Conservation (phyloP, 2,113 vertebrate species). For the Platysternon megacephalum region DNA sequence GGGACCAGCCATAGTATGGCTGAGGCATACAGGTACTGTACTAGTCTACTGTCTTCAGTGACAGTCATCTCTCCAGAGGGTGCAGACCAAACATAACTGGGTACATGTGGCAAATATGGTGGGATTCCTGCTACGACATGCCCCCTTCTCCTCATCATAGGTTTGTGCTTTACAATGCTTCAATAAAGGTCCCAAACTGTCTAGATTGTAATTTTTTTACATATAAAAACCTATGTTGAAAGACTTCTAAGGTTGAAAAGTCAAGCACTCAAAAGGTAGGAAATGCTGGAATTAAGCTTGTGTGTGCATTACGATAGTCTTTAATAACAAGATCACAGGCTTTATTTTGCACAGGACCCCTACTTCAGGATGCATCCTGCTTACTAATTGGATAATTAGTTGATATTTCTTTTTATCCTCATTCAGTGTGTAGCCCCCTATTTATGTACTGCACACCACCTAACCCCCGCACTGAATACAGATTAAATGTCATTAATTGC, state of each 20-base stretch:
- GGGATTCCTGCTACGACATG: not conserved
- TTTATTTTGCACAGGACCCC: not conserved
- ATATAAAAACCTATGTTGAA: not conserved
- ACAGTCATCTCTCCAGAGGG: not conserved
- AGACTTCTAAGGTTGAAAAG: not conserved
- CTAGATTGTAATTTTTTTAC: not conserved
- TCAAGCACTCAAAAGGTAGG: not conserved
- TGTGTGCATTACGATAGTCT: not conserved
- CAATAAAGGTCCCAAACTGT: not conserved
- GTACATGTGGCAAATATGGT: not conserved
- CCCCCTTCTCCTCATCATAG: not conserved
- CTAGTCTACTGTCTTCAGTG: not conserved
- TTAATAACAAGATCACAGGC: not conserved
- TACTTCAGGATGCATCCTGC: not conserved
- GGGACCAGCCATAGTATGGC: too few relatives aligned
- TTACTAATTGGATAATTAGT: not conserved
- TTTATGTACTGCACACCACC: not conserved
- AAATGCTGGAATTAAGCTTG: not conserved
- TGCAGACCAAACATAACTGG: not conserved
- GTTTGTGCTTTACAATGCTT: not conserved
- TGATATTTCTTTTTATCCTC: not conserved
- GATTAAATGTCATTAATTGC: not conserved
- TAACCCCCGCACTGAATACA: not conserved
- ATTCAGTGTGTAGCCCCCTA: not conserved
- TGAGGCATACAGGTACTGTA: accelerated